Percentiles rank a stretch among this genome's conserved stretches.
phyloP scores from a whole-genome alignment of 2,113 vertebrate species.

The Brachyistius frenatus region DNA sequence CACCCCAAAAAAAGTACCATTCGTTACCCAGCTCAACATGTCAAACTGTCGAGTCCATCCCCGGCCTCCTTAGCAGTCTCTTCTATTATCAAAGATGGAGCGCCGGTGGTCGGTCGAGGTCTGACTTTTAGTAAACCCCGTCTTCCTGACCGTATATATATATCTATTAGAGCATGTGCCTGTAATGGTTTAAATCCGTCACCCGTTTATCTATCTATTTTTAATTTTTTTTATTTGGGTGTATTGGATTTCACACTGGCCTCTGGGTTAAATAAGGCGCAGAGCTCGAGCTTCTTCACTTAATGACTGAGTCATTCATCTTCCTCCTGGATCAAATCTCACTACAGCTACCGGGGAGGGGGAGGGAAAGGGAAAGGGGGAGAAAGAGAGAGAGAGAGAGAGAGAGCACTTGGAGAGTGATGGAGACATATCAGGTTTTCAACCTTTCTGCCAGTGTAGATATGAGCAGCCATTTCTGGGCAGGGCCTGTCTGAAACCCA shows the following conservation, averaged over 20 bases:
- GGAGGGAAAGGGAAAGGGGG: background rate
- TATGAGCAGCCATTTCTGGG: constrained; percentile 64
- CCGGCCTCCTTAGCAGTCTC: no score
- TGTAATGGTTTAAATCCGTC: constrained; percentile 11
- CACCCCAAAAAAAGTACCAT: no score
- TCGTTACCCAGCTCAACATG: no score
- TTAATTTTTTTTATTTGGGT: constrained; percentile 26
- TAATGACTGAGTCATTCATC: constrained; percentile 65
- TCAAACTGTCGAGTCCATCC: no score
- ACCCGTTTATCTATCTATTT: background rate
- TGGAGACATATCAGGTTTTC: constrained; percentile 63
- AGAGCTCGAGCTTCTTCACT: constrained; percentile 48
- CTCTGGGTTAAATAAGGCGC: constrained; percentile 54
- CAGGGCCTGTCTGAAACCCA: constrained; percentile 66
- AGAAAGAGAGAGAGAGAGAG: constrained; percentile 32
- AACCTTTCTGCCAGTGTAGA: constrained; percentile 50
- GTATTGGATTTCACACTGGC: constrained; percentile 42
- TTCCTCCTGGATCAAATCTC: constrained; percentile 58
- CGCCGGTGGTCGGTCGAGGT: background rate
- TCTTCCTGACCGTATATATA: background rate
- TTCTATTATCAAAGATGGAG: background rate
- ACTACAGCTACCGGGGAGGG: constrained; percentile 17
- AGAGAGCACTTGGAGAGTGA: constrained; percentile 39
- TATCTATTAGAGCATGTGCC: background rate
- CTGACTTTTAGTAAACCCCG: background rate